phyloP scores from a whole-genome alignment of 1,140 invertebrate species.

The Hyposmocoma kahamanoa region DNA sequence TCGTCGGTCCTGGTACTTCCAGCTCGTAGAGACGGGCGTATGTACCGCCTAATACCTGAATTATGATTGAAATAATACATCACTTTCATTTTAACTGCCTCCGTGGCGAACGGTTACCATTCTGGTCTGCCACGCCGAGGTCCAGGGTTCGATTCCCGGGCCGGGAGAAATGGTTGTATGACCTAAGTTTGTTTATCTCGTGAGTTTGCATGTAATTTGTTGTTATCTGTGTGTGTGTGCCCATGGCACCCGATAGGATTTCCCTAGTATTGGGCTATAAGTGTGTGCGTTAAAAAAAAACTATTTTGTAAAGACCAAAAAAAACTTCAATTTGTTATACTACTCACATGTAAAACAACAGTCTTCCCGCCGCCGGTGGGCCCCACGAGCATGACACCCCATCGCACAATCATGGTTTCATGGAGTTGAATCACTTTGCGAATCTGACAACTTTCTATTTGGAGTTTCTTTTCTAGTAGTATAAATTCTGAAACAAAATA shows the following conservation, averaged over 20 bases:
- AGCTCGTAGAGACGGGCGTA: constrained; percentile 76
- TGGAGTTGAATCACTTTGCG: constrained; percentile 89
- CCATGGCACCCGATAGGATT: no score
- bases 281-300: no score
- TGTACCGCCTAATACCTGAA: constrained; percentile 81
- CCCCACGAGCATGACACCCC: constrained; percentile 95
- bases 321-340: not conserved
- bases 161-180: no score
- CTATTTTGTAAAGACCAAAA: not conserved
- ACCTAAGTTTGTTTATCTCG: no score
- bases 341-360: constrained; percentile 77
- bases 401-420: constrained; percentile 93
- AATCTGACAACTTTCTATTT: constrained; percentile 79
- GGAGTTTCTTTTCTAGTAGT: constrained; percentile 71
- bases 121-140: no score
- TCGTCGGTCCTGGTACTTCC: constrained; percentile 73
- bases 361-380: constrained; percentile 90
- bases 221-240: no score
- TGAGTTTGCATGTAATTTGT: no score
- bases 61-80: constrained; percentile 8
- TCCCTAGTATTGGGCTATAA: no score
- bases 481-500: no score
- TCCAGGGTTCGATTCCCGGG: no score
- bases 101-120: no score
- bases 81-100: no score